Conservation (phyloP, 2,113 vertebrate species). For the Chlamydotis undulata region DNA sequence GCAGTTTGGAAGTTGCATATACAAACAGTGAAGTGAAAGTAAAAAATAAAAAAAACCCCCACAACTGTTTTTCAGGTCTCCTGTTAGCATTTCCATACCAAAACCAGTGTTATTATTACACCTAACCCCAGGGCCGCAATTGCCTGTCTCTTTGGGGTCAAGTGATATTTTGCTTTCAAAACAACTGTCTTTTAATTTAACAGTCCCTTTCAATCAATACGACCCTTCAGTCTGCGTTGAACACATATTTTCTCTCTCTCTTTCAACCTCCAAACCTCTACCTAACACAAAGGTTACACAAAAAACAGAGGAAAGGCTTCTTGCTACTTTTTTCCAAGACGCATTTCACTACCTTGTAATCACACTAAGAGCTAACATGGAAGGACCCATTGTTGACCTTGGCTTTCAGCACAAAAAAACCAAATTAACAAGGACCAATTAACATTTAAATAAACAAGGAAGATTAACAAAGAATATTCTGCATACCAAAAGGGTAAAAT, state of each 20-base stretch:
- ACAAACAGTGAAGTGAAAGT: background rate
- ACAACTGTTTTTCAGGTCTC: background rate
- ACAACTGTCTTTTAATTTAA: slow-evolving; percentile 41
- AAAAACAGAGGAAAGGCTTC: background rate
- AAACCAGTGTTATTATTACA: background rate
- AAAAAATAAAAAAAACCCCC: background rate
- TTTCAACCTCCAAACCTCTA: slow-evolving; percentile 4
- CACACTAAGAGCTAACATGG: slow-evolving; percentile 43
- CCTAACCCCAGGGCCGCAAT: slow-evolving; percentile 15
- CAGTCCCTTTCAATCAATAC: slow-evolving; percentile 32
- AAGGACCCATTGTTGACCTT: slow-evolving; percentile 54
- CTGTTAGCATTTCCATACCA: background rate
- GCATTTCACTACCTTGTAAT: slow-evolving; percentile 33
- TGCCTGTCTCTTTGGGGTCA: background rate
- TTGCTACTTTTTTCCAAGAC: slow-evolving; percentile 24
- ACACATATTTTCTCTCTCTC: slow-evolving; percentile 1
- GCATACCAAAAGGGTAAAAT: slow-evolving; percentile 46
- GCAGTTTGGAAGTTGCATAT: slow-evolving; percentile 15
- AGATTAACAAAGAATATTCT: slow-evolving; percentile 46
- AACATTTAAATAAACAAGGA: slow-evolving; percentile 70
- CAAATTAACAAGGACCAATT: slow-evolving; percentile 72
- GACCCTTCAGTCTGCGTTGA: background rate
- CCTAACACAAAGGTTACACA: slow-evolving; percentile 43
- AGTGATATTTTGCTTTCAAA: slow-evolving; percentile 37
- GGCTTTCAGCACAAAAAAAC: slow-evolving; percentile 52